Conservation (phyloP, 2,888 invertebrate species). For the Criorhina ranunculi region DNA sequence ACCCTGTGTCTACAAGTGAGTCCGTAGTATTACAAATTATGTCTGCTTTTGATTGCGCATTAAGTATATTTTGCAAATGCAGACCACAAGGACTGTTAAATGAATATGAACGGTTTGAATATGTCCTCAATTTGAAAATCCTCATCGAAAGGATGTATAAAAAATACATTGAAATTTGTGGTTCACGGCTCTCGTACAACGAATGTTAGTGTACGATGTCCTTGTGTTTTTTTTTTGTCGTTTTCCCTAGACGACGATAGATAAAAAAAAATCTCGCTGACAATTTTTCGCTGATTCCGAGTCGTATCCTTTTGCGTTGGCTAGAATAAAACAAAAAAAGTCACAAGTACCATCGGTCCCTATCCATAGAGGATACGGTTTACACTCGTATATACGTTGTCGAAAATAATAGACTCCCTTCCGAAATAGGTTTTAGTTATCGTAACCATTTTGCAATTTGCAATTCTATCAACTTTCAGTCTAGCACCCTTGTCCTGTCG, state of each 20-base stretch:
- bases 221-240: not conserved
- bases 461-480: constrained; percentile 72
- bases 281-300: constrained; percentile 52
- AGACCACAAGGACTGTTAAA: constrained; percentile 8
- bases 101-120: constrained; percentile 12
- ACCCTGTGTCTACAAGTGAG: too few relatives aligned
- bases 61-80: not conserved
- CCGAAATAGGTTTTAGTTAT: constrained; percentile 68
- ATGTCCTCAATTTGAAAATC: constrained; percentile 16
- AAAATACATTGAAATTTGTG: constrained; percentile 37
- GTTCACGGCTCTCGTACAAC: constrained; percentile 30
- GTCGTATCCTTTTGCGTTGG: constrained; percentile 39
- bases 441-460: constrained; percentile 70
- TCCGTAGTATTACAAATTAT: constrained; percentile 11
- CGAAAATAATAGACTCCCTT: constrained; percentile 67
- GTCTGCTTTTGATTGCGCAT: not conserved
- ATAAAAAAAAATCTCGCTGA: constrained; percentile 66
- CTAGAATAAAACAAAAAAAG: not conserved
- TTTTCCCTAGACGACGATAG: constrained; percentile 27
- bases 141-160: not conserved
- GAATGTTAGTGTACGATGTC: constrained; percentile 4
- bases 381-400: constrained; percentile 13
- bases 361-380: not conserved
- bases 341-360: constrained; percentile 4
- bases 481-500: constrained; percentile 36